phyloP scores from a whole-genome alignment of 2,797 vertebrate species.

The Cyclopterus lumpus region DNA sequence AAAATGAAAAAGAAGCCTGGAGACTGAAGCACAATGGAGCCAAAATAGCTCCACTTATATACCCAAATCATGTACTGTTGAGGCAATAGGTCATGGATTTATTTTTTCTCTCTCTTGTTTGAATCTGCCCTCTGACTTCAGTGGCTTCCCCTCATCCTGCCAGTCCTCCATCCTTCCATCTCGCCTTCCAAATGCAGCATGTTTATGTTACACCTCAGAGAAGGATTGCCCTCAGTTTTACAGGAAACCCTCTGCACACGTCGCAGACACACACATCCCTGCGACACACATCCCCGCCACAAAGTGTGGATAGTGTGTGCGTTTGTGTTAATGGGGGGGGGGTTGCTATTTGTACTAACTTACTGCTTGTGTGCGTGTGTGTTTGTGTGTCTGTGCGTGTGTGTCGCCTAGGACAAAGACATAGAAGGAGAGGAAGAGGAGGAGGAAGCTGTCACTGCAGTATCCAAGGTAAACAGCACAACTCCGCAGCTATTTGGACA shows the following conservation, averaged over 20 bases:
- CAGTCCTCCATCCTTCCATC: constrained; percentile 35
- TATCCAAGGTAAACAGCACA: constrained; percentile 87
- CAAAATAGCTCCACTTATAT: constrained; percentile 48
- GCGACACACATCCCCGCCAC: constrained; percentile 3
- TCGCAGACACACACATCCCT: neutral
- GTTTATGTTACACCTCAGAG: constrained; percentile 68
- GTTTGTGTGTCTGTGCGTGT: constrained; percentile 27
- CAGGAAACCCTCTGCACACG: constrained; percentile 65
- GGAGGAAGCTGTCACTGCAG: constrained; percentile 82
- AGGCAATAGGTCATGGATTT: constrained; percentile 37
- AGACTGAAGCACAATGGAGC: constrained; percentile 42
- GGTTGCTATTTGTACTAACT: constrained; percentile 63
- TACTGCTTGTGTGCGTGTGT: constrained; percentile 27
- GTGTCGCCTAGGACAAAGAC: constrained; percentile 86
- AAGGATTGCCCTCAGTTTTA: constrained; percentile 48
- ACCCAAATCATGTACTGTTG: constrained; percentile 4
- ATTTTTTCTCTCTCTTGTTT: constrained; percentile 63
- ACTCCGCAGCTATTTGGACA: constrained; percentile 35
- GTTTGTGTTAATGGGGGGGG: constrained; percentile 35
- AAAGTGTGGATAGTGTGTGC: constrained; percentile 28
- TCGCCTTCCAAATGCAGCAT: constrained; percentile 31
- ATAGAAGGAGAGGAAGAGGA: constrained; percentile 80
- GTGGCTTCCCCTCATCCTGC: constrained; percentile 28
- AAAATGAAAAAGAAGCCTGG: neutral
- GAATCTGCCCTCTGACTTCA: constrained; percentile 26